Evolutionary conservation across 2,888 invertebrate genomes (phyloP).

Genomic region (Parnassius smintheus): DNA sequence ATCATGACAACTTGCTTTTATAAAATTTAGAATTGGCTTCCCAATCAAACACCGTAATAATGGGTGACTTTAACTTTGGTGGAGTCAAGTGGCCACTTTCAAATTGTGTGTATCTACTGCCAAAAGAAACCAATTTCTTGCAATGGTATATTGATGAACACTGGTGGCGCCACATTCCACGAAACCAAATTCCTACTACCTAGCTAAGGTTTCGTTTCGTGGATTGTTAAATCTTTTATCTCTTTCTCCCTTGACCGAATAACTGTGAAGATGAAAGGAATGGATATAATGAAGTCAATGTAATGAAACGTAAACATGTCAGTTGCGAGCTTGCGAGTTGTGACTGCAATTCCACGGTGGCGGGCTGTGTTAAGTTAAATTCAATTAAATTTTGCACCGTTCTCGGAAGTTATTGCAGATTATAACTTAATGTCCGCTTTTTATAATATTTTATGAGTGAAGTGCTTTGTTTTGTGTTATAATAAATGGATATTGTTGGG

Average conservation of each 20-base stretch:
- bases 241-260: slow-evolving; percentile 36
- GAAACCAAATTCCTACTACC: background rate
- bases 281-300: no score
- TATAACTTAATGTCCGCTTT: slow-evolving; percentile 20
- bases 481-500: slow-evolving; percentile 28
- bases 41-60: no score
- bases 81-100: no score
- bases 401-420: slow-evolving; percentile 14
- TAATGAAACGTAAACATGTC: slow-evolving; percentile 61
- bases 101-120: no score
- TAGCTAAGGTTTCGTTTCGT: slow-evolving; percentile 30
- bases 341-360: slow-evolving; percentile 53
- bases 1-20: no score
- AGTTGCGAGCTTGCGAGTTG: slow-evolving; percentile 37
- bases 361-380: slow-evolving; percentile 37
- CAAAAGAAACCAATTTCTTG: no score
- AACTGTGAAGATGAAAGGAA: slow-evolving; percentile 42
- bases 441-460: slow-evolving; percentile 19
- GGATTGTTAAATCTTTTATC: slow-evolving; percentile 32
- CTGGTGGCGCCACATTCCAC: slow-evolving; percentile 7
- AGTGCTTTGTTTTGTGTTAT: slow-evolving; percentile 14
- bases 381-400: slow-evolving; percentile 15
- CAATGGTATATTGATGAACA: background rate
- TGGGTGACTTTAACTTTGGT: no score
- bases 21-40: no score